Conservation (phyloP, 2,797 vertebrate genomes). For the Sarcoramphus papa region DNA sequence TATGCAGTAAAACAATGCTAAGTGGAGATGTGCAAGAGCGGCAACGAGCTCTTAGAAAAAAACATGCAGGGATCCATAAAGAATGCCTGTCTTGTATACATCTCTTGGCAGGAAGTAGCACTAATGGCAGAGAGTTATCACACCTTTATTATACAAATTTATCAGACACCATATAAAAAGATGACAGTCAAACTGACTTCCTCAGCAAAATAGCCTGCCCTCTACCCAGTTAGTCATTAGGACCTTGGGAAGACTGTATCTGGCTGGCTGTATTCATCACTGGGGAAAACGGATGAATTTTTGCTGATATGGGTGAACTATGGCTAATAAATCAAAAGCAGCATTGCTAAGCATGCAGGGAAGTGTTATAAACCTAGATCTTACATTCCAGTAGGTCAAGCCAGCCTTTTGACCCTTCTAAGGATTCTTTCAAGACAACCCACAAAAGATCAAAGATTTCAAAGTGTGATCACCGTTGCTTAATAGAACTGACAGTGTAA, state of each 20-base stretch:
- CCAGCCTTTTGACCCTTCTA: neutral
- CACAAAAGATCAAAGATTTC: neutral
- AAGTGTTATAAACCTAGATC: neutral
- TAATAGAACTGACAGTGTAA: neutral
- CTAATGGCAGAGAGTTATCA: neutral
- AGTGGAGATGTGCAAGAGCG: neutral
- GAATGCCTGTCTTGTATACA: neutral
- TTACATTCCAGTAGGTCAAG: neutral
- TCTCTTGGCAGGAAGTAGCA: neutral
- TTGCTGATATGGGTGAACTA: neutral
- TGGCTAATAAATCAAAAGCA: neutral
- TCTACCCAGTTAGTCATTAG: neutral
- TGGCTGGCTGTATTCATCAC: neutral
- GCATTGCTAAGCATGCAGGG: neutral
- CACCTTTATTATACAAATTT: neutral
- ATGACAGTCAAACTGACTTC: neutral
- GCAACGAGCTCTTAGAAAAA: neutral
- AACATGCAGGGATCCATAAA: neutral
- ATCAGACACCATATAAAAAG: neutral
- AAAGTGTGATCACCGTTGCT: neutral
- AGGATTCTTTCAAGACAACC: neutral
- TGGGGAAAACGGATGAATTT: neutral
- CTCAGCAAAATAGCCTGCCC: slow-evolving; percentile 2
- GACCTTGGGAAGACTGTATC: neutral
- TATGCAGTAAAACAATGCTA: neutral